Percentiles rank a stretch among this genome's conserved stretches.
Conservation (phyloP, 2,888 invertebrate species). For the Sinelater perroti region DNA sequence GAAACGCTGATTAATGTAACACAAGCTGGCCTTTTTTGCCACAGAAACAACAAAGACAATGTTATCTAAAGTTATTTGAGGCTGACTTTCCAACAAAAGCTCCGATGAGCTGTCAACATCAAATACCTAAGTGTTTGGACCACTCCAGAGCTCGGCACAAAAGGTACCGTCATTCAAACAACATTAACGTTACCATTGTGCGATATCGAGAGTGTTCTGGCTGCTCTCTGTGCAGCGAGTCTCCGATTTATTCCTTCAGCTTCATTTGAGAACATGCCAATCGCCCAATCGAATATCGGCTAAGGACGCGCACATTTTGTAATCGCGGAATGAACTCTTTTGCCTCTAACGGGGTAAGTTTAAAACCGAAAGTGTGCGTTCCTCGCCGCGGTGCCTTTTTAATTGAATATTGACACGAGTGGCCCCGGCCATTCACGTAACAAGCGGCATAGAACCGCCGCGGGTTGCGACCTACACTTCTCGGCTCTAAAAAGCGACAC, state of each 20-base stretch:
- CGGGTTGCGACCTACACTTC: too few relatives aligned
- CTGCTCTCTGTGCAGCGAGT: slow-evolving; percentile 25
- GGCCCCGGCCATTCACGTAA: too few relatives aligned
- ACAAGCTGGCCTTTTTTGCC: slow-evolving; percentile 39
- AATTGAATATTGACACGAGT: too few relatives aligned
- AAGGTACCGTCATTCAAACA: slow-evolving; percentile 40
- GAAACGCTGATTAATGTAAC: slow-evolving; percentile 46
- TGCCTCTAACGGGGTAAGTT: too few relatives aligned
- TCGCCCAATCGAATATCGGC: too few relatives aligned
- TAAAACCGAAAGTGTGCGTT: too few relatives aligned
- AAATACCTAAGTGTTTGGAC: slow-evolving; percentile 52
- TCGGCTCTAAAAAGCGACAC: too few relatives aligned
- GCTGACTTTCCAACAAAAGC: slow-evolving; percentile 49
- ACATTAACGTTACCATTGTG: slow-evolving; percentile 38
- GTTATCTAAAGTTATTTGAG: slow-evolving; percentile 49
- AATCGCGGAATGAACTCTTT: too few relatives aligned
- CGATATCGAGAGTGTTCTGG: slow-evolving; percentile 24
- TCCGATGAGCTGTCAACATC: slow-evolving; percentile 51
- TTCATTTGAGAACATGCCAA: not conserved
- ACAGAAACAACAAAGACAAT: slow-evolving; percentile 49
- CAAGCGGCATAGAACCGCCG: too few relatives aligned
- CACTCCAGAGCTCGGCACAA: slow-evolving; percentile 45
- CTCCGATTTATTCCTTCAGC: slow-evolving; percentile 1
- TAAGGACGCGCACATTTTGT: too few relatives aligned
- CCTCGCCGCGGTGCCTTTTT: too few relatives aligned